phyloP scores from a whole-genome alignment of 2,113 vertebrate species.

The Hypocryptadius cinnamomeus region DNA sequence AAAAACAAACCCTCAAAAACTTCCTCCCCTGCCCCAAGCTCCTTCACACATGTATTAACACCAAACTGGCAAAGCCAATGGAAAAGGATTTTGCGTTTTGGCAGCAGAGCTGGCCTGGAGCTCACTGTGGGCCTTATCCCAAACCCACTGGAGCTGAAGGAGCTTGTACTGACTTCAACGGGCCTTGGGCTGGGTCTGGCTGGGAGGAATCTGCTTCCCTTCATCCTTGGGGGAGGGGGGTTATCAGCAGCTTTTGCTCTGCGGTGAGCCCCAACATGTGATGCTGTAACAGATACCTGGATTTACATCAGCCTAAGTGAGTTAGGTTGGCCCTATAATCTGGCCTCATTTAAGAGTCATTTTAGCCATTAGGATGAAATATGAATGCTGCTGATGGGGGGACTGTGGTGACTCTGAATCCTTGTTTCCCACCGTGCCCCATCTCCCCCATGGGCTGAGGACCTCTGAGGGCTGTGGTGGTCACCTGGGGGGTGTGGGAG shows the following conservation, averaged over 20 bases:
- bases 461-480: not conserved
- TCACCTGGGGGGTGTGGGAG: not conserved
- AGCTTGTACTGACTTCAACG: not conserved
- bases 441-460: not conserved
- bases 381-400: not conserved
- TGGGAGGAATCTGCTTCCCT: not conserved
- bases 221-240: not conserved
- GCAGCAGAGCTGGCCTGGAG: conserved; percentile 16
- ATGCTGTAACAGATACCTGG: conserved; percentile 40
- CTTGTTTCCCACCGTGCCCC: not conserved
- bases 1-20: not conserved
- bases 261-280: not conserved
- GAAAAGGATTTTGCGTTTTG: conserved; percentile 60
- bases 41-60: conserved; percentile 55
- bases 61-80: conserved; percentile 55
- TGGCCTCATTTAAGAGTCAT: conserved; percentile 14
- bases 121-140: not conserved
- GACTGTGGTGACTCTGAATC: not conserved
- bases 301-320: conserved; percentile 47
- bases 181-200: not conserved
- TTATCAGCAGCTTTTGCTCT: conserved; percentile 30
- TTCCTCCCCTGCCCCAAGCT: not conserved
- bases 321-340: conserved; percentile 36
- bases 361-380: conserved; percentile 33
- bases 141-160: conserved; percentile 49